Conservation (phyloP, 2,888 invertebrate genomes). For the Phorcus lineatus region DNA sequence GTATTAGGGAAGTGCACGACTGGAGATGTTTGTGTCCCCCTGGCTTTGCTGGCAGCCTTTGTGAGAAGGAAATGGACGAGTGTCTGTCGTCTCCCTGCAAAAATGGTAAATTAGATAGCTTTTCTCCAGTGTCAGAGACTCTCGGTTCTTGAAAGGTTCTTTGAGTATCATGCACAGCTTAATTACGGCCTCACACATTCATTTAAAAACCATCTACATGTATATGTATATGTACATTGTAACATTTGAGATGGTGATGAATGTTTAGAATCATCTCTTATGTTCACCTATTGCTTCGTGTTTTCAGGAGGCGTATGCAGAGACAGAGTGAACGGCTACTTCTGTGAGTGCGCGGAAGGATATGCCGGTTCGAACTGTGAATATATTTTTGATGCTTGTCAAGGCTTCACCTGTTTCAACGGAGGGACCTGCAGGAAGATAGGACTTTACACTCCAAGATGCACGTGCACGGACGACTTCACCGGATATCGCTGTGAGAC, state of each 20-base stretch:
- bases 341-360: slow-evolving; percentile 41
- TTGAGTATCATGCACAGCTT: no score
- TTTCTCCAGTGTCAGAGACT: no score
- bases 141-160: no score
- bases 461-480: slow-evolving; percentile 47
- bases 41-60: slow-evolving; percentile 47
- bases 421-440: slow-evolving; percentile 47
- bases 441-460: slow-evolving; percentile 38
- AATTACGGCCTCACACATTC: no score
- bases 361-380: slow-evolving; percentile 45
- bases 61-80: slow-evolving; percentile 50
- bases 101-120: slow-evolving; percentile 46
- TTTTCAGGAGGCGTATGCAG: slow-evolving; percentile 45
- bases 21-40: slow-evolving; percentile 50
- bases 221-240: no score
- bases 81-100: slow-evolving; percentile 54
- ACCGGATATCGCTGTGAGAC: slow-evolving; percentile 55
- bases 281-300: neutral
- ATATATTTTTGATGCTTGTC: slow-evolving; percentile 47
- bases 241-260: no score
- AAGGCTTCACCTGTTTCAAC: slow-evolving; percentile 46
- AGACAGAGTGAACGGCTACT: slow-evolving; percentile 44
- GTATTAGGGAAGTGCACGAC: slow-evolving; percentile 39
- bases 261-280: no score
- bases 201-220: no score